These are phyloP conservation scores for Abrostola triplasia DNA, from an alignment of 2,888 invertebrate genomes.

Conservation along the genomic window DNA sequence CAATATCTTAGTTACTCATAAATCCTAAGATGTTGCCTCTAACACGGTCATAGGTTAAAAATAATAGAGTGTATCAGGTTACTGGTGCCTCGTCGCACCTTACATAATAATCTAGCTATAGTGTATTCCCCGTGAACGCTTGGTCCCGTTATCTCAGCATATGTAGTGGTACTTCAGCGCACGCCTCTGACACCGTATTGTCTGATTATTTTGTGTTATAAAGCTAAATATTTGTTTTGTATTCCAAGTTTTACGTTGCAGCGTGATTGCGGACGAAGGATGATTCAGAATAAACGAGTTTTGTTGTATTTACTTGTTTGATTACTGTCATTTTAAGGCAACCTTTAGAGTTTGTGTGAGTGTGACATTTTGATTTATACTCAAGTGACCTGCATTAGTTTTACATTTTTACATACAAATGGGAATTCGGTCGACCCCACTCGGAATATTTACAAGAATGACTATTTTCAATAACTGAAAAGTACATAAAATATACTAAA, in stretches of 20 bases:
- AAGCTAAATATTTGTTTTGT: slow-evolving; percentile 48
- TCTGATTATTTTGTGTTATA: slow-evolving; percentile 35
- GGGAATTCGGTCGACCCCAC: too few species aligned
- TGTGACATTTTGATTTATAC: too few species aligned
- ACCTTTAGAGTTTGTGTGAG: too few species aligned
- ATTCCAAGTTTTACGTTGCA: slow-evolving; percentile 53
- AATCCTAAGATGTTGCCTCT: background rate
- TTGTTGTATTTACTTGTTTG: slow-evolving; percentile 50
- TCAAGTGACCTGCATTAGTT: too few species aligned
- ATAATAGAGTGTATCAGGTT: slow-evolving; percentile 6
- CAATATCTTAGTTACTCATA: background rate
- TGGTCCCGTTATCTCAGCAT: slow-evolving; percentile 14
- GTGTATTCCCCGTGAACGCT: slow-evolving; percentile 26
- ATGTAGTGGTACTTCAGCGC: slow-evolving; percentile 28
- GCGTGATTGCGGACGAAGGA: slow-evolving; percentile 46
- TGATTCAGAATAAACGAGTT: slow-evolving; percentile 60
- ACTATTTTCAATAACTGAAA: too few species aligned
- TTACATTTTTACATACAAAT: too few species aligned
- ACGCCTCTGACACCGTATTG: slow-evolving; percentile 12
- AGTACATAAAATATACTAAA: too few species aligned
- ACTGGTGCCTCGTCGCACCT: slow-evolving; percentile 19
- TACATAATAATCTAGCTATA: slow-evolving; percentile 41
- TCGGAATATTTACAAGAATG: too few species aligned
- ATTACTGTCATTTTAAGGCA: slow-evolving; percentile 5
- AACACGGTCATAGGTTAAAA: background rate